Percentiles rank a stretch among this genome's conserved stretches.
These are phyloP conservation scores for Eidolon dupreanum DNA, from an alignment of 2,797 vertebrate genomes.

Conservation along the genomic window DNA sequence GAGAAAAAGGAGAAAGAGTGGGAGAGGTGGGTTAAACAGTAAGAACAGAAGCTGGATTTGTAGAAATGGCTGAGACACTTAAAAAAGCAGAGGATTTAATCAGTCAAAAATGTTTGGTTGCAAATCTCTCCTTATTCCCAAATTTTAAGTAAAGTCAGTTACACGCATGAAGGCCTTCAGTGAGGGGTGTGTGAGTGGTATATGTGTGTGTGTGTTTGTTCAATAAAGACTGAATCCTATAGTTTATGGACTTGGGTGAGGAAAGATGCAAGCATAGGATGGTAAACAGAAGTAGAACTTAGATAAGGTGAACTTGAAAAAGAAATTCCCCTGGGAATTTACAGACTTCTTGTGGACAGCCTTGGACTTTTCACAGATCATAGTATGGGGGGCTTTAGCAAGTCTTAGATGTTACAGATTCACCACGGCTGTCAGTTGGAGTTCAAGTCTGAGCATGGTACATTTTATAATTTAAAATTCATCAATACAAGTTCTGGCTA, in stretches of 20 bases:
- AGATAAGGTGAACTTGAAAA: not conserved
- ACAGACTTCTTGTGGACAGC: not conserved
- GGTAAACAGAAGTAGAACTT: not conserved
- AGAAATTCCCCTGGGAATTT: not conserved
- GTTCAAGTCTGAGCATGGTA: not conserved
- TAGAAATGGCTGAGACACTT: not conserved
- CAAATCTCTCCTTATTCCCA: not conserved
- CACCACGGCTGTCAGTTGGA: not conserved
- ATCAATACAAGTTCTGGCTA: not conserved
- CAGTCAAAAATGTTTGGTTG: not conserved
- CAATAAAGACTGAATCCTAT: not conserved
- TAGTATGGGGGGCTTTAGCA: not conserved
- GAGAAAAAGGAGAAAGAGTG: not conserved
- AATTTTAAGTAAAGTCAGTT: not conserved
- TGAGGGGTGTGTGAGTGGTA: not conserved
- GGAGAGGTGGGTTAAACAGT: not conserved
- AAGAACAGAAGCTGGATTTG: not conserved
- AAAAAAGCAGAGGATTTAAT: not conserved
- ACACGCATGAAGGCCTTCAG: not conserved
- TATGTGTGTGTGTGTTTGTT: not conserved
- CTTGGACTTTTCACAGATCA: not conserved
- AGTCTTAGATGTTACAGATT: not conserved
- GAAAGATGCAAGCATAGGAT: not conserved
- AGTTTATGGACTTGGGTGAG: not conserved
- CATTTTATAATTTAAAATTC: constrained; percentile 48